Evolutionary conservation across 2,888 invertebrate species (phyloP).

Genomic region (Macrophya alboannulata): DNA sequence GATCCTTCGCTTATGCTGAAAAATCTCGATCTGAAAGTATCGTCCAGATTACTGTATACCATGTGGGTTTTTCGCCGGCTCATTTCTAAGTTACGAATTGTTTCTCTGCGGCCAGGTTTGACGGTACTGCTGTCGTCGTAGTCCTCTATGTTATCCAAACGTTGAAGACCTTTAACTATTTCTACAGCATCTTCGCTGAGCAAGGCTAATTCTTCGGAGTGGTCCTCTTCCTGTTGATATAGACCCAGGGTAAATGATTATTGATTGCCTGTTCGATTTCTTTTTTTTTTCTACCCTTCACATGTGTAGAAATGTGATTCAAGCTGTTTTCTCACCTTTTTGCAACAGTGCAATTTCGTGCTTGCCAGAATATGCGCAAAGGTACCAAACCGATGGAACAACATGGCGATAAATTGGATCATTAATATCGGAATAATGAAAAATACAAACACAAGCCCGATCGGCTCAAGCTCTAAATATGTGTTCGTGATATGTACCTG

Average conservation of each 20-base stretch:
- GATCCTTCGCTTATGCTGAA: constrained; percentile 89
- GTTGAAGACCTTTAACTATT: constrained; percentile 93
- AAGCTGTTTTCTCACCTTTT: constrained; percentile 84
- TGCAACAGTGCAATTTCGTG: constrained; percentile 91
- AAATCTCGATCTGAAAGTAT: constrained; percentile 95
- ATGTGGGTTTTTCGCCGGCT: constrained; percentile 92
- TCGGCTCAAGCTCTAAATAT: constrained; percentile 83
- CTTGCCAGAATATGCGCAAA: constrained; percentile 89
- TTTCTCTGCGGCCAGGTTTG: constrained; percentile 90
- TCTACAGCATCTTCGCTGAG: constrained; percentile 95
- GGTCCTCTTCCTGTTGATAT: constrained; percentile 84
- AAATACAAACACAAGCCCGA: constrained; percentile 84
- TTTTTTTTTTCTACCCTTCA: background rate
- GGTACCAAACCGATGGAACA: constrained; percentile 85
- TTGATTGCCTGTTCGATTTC: background rate
- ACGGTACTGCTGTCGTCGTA: constrained; percentile 93
- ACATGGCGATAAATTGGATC: constrained; percentile 86
- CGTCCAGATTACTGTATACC: constrained; percentile 92
- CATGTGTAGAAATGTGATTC: background rate
- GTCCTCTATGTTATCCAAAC: constrained; percentile 90
- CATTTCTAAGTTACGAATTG: constrained; percentile 94
- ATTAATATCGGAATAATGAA: constrained; percentile 84
- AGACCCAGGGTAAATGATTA: background rate
- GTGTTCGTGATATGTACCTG: constrained; percentile 78
- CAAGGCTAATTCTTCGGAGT: constrained; percentile 91